Conservation (phyloP, 2,797 vertebrate genomes). For the Myotis vivesi region DNA sequence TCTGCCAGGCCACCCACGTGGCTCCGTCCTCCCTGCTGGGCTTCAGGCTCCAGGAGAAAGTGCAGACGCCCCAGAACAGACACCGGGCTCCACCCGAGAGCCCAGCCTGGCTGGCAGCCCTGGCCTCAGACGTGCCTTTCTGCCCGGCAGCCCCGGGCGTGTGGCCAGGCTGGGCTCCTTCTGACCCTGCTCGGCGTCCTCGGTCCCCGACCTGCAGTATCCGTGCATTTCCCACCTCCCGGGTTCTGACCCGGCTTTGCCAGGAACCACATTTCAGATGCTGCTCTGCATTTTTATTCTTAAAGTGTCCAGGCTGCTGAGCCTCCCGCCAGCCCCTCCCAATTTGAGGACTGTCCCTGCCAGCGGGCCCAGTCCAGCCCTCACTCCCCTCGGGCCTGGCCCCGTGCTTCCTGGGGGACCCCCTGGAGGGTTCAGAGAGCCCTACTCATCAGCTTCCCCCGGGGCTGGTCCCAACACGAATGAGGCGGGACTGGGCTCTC, state of each 20-base stretch:
- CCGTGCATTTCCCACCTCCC: background rate
- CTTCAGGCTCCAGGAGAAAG: background rate
- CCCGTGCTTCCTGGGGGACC: background rate
- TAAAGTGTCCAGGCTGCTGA: too few species aligned
- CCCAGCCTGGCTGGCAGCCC: too few species aligned
- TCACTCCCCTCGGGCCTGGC: background rate
- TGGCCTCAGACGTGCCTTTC: background rate
- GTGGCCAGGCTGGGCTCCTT: too few species aligned
- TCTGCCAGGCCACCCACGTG: background rate
- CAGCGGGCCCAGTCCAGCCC: background rate
- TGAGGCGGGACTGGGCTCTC: background rate
- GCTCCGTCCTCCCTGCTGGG: background rate
- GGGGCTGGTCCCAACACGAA: background rate
- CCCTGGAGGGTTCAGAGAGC: background rate
- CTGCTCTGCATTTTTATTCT: too few species aligned
- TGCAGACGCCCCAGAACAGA: background rate
- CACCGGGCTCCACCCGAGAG: background rate
- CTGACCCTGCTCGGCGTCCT: background rate
- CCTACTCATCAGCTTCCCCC: background rate
- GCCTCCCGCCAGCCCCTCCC: too few species aligned
- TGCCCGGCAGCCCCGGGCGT: background rate
- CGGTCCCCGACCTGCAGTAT: background rate
- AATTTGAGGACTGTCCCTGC: background rate
- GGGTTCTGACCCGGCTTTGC: background rate
- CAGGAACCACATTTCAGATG: too few species aligned